Base-by-base conservation (phyloP, 2,797 vertebrate species). In the Rousettus madagascariensis region DNA sequence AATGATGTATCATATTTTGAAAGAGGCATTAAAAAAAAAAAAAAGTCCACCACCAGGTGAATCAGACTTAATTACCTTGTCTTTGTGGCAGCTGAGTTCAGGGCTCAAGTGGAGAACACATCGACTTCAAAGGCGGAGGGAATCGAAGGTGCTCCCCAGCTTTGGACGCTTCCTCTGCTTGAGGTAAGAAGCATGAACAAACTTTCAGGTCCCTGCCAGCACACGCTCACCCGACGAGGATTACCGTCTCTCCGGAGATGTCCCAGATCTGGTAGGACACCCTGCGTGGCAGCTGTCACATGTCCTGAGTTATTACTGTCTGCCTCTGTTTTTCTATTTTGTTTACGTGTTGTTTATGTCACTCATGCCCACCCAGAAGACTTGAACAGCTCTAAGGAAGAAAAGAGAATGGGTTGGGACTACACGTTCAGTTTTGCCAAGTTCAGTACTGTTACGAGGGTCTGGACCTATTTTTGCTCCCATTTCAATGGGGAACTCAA, bases 1-100 rank as follows among this genome's bases (percentile, higher is more conserved):
- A 97, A 97, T 78, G 92, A 46, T 36, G 82, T 88, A 89, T 85
- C 89, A 77, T 63, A 93, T 97, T 96, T 97, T 97, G 96, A 97
- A 97, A 97, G 95, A 97, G 96, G 82, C 88, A 82, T 92, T 90
- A 33, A 33, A 33, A 38, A 38, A 38, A 53, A 36, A 96, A 97
- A 95, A 95, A 90, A 82, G 87, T 66, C 84, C 43, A 57, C 66
- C 51, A 71, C 87, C 19, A 80, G 61, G 49, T 98, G 97, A 98
- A 86, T 98, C 97, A 98, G 92, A 94, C 82, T 77, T 97, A 97
- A 97, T 97, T 96, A 95, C 13, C 91, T 69, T 61, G 82, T 84
- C 38, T 91, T 91, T 87, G 69, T 49, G 0, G 79, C 97, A 94
- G 91, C 91, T 93, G 91, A 59, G 55, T 93, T 96, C 77, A 94